phyloP scores from a whole-genome alignment of 2,888 invertebrate genomes.

The Chrysolina haemoptera region DNA sequence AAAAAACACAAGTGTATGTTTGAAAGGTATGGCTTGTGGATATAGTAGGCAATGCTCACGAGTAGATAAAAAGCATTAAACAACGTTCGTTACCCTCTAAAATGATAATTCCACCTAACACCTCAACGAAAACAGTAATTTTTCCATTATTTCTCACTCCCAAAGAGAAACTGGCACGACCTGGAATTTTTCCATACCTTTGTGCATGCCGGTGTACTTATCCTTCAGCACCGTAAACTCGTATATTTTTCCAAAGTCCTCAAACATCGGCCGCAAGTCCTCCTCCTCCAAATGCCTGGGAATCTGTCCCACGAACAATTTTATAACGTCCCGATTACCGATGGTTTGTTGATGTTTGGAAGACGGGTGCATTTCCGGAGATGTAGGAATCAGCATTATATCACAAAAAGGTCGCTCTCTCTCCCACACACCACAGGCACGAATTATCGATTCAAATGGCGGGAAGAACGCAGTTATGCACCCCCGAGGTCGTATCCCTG shows the following conservation, averaged over 20 bases:
- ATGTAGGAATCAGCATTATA: slow-evolving; percentile 68
- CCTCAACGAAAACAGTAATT: too few relatives aligned
- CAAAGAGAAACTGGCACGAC: not conserved
- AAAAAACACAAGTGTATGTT: too few relatives aligned
- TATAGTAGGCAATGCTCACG: too few relatives aligned
- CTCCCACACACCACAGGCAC: slow-evolving; percentile 32
- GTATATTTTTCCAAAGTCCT: slow-evolving; percentile 93
- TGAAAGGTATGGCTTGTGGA: too few relatives aligned
- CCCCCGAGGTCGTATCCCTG: slow-evolving; percentile 11
- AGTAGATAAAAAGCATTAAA: too few relatives aligned
- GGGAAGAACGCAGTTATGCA: slow-evolving; percentile 10
- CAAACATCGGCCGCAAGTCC: slow-evolving; percentile 90
- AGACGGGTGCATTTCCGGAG: slow-evolving; percentile 62
- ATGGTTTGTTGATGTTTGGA: slow-evolving; percentile 40
- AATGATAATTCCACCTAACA: too few relatives aligned
- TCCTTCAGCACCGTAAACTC: slow-evolving; percentile 96
- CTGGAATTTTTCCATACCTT: slow-evolving; percentile 74
- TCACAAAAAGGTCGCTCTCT: not conserved
- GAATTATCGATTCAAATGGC: slow-evolving; percentile 51
- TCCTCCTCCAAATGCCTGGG: slow-evolving; percentile 91
- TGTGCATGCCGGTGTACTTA: slow-evolving; percentile 95
- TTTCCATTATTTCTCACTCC: not conserved
- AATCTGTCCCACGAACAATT: slow-evolving; percentile 94
- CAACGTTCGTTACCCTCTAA: too few relatives aligned
- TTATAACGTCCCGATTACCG: slow-evolving; percentile 74